These are phyloP conservation scores for Mallotus villosus DNA, from an alignment of 2,797 vertebrate species.

Conservation along the genomic window DNA sequence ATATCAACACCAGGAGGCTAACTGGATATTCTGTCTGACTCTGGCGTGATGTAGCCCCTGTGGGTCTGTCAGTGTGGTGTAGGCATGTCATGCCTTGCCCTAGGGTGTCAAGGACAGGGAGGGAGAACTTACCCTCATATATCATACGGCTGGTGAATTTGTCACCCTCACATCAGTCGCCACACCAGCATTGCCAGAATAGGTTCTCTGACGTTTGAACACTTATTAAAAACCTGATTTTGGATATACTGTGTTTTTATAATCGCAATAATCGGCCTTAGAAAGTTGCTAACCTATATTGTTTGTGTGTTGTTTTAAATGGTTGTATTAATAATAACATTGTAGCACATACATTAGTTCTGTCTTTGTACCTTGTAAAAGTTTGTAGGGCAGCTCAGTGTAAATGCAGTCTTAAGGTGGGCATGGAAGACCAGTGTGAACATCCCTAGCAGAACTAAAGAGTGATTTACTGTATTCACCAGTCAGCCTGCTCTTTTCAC, in stretches of 20 bases:
- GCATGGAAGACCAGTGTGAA: not conserved
- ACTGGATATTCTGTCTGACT: slow-evolving; percentile 65
- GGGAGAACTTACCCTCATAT: slow-evolving; percentile 38
- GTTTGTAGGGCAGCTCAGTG: slow-evolving; percentile 56
- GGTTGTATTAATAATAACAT: not conserved
- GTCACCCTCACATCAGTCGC: slow-evolving; percentile 65
- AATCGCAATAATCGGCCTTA: not conserved
- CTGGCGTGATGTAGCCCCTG: slow-evolving; percentile 41
- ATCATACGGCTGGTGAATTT: slow-evolving; percentile 68
- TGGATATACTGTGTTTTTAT: slow-evolving; percentile 1
- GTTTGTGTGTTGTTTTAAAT: not conserved
- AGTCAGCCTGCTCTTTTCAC: slow-evolving; percentile 65
- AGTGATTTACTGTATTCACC: slow-evolving; percentile 73
- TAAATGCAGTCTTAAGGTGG: slow-evolving; percentile 50
- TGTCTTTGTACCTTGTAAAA: slow-evolving; percentile 50
- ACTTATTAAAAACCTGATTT: slow-evolving; percentile 14
- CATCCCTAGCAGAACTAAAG: slow-evolving; percentile 64
- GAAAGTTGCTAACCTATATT: slow-evolving; percentile 10
- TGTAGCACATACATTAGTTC: slow-evolving; percentile 38
- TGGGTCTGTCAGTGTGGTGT: slow-evolving; percentile 53
- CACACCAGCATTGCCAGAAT: slow-evolving; percentile 49
- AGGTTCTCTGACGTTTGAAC: slow-evolving; percentile 38
- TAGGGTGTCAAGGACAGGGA: slow-evolving; percentile 51
- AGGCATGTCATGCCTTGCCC: slow-evolving; percentile 48
- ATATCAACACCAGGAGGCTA: slow-evolving; percentile 65